Conservation (phyloP, 2,888 invertebrate genomes). For the Melanostoma mellinum region DNA sequence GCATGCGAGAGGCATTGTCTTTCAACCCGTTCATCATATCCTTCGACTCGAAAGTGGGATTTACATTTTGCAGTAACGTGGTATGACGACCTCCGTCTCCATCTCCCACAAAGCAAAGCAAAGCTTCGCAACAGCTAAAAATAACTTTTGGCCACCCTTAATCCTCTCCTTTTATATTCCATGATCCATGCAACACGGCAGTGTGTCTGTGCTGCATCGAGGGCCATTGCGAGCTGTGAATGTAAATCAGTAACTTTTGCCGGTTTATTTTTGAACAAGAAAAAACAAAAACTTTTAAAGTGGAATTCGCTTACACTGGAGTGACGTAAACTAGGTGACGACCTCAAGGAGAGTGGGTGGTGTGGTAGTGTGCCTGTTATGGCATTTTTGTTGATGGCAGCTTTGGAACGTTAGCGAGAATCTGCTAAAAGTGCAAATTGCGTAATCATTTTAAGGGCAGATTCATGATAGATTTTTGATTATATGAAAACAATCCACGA, state of each 20-base stretch:
- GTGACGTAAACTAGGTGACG: slow-evolving; percentile 26
- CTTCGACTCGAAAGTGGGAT: slow-evolving; percentile 45
- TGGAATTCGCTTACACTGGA: slow-evolving; percentile 12
- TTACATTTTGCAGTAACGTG: slow-evolving; percentile 45
- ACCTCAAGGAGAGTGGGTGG: slow-evolving; percentile 4
- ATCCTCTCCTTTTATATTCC: slow-evolving; percentile 18
- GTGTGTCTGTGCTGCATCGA: slow-evolving; percentile 5
- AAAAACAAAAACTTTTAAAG: slow-evolving; percentile 24
- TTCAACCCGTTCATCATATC: slow-evolving; percentile 58
- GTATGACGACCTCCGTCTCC: no score
- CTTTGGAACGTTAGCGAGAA: not conserved
- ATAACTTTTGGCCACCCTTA: slow-evolving; percentile 43
- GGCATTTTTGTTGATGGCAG: slow-evolving; percentile 6
- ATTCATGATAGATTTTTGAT: slow-evolving; percentile 4
- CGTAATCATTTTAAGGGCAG: slow-evolving; percentile 20
- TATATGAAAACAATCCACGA: not conserved
- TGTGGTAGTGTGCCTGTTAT: not conserved
- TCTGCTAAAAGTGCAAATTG: slow-evolving; percentile 15
- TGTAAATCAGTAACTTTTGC: slow-evolving; percentile 43
- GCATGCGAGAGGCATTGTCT: slow-evolving; percentile 52
- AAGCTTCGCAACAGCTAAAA: slow-evolving; percentile 38
- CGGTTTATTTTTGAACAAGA: slow-evolving; percentile 21
- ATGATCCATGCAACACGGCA: slow-evolving; percentile 10
- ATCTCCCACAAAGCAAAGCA: slow-evolving; percentile 7
- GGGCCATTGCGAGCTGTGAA: slow-evolving; percentile 31